Conservation (phyloP, 2,888 invertebrate genomes). For the Halictus ligatus region DNA sequence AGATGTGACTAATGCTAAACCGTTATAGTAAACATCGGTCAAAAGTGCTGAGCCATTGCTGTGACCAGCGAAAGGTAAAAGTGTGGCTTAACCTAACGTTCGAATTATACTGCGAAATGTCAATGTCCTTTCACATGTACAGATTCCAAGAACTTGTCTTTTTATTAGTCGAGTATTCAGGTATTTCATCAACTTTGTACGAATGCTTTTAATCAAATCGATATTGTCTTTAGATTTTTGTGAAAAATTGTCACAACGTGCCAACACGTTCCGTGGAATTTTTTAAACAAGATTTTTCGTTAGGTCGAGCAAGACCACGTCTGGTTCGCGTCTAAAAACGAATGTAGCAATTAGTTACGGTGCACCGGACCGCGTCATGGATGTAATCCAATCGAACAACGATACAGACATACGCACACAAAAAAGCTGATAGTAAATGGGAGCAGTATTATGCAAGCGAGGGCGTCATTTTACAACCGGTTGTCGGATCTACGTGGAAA, state of each 20-base stretch:
- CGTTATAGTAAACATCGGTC: neutral
- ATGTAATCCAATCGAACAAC: neutral
- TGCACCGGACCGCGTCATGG: neutral
- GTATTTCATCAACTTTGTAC: neutral
- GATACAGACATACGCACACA: neutral
- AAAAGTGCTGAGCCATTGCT: neutral
- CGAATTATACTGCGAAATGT: neutral
- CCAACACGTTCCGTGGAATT: too few relatives aligned
- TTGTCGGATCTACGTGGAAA: slow-evolving; percentile 15
- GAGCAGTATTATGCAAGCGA: slow-evolving; percentile 39
- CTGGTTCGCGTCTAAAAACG: too few relatives aligned
- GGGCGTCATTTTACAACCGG: slow-evolving; percentile 40
- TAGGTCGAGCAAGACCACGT: too few relatives aligned
- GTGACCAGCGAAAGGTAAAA: slow-evolving; percentile 1
- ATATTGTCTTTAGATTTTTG: too few relatives aligned
- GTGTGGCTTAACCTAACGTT: neutral
- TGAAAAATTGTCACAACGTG: too few relatives aligned
- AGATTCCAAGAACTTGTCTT: too few relatives aligned
- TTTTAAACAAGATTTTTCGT: too few relatives aligned
- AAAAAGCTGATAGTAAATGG: slow-evolving; percentile 21
- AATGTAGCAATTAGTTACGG: neutral
- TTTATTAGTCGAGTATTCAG: neutral
- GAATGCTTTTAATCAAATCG: neutral
- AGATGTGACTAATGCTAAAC: neutral
- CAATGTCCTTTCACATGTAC: neutral